Conservation (phyloP, 2,888 invertebrate species). For the Cheilosia vulpina region DNA sequence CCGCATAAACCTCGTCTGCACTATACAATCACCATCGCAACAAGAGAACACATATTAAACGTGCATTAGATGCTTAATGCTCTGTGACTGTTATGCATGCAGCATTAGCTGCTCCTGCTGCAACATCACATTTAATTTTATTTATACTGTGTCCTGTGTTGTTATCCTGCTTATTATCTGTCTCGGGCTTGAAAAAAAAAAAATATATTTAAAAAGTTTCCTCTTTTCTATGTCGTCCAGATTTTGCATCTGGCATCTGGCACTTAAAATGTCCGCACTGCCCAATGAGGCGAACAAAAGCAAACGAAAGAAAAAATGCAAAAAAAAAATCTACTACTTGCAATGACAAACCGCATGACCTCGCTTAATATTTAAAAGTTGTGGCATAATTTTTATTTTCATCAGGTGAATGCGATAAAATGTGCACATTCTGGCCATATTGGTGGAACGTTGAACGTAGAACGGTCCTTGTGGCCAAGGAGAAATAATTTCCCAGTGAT, state of each 20-base stretch:
- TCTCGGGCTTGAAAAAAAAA: slow-evolving; percentile 22
- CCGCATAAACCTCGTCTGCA: slow-evolving; percentile 46
- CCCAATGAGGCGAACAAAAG: slow-evolving; percentile 46
- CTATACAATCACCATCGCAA: slow-evolving; percentile 26
- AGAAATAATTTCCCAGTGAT: slow-evolving; percentile 54
- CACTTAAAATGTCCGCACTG: slow-evolving; percentile 72
- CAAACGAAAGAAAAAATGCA: slow-evolving; percentile 4
- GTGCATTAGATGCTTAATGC: slow-evolving; percentile 74
- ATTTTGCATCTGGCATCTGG: slow-evolving; percentile 61
- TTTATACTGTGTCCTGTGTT: slow-evolving; percentile 62
- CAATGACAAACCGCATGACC: slow-evolving; percentile 61
- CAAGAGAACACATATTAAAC: slow-evolving; percentile 65
- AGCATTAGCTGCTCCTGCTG: slow-evolving; percentile 59
- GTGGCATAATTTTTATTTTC: slow-evolving; percentile 51
- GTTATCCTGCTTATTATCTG: slow-evolving; percentile 71
- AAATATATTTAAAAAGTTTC: slow-evolving; percentile 7
- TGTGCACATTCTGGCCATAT: background rate
- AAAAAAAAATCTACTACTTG: slow-evolving; percentile 7
- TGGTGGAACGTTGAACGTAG: no score
- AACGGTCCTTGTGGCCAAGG: background rate
- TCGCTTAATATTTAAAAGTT: slow-evolving; percentile 63
- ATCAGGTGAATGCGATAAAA: slow-evolving; percentile 67
- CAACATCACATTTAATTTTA: slow-evolving; percentile 74
- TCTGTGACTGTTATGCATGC: slow-evolving; percentile 71
- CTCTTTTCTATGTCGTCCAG: slow-evolving; percentile 37